Percentiles rank a stretch among this genome's conserved stretches.
phyloP scores from a whole-genome alignment of 2,113 vertebrate genomes.

The Gulo gulo region DNA sequence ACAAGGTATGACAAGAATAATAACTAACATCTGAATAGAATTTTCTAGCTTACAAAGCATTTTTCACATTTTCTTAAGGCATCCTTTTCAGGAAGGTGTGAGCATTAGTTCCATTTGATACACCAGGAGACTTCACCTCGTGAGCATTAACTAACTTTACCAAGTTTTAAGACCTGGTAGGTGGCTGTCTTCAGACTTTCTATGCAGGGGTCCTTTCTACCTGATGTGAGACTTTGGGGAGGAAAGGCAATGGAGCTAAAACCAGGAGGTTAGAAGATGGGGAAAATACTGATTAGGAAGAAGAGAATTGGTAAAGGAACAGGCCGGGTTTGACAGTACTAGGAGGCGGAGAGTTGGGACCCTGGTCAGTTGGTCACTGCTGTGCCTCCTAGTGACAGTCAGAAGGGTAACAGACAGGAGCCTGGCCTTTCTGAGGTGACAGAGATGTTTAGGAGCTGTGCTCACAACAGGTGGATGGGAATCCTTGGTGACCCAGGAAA shows the following conservation, averaged over 20 bases:
- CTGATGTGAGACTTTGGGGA: not conserved
- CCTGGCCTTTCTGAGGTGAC: not conserved
- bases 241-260: not conserved
- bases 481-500: not conserved
- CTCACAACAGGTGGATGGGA: not conserved
- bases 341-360: not conserved
- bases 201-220: not conserved
- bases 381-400: not conserved
- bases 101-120: not conserved
- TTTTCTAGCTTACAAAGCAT: not conserved
- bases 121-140: not conserved
- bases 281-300: not conserved
- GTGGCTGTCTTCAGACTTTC: not conserved
- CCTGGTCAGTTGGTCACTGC: not conserved
- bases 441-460: not conserved
- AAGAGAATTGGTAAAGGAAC: not conserved
- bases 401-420: not conserved
- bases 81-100: not conserved
- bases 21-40: not conserved
- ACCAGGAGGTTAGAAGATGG: not conserved
- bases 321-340: not conserved
- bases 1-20: not conserved
- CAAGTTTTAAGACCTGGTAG: not conserved
- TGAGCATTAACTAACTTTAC: not conserved
- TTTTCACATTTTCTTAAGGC: constrained; percentile 7